Evolutionary conservation across 2,113 vertebrate species (phyloP), one percentile per base, ranked within the genome.

Genomic region (Phaethon lepturus): DNA sequence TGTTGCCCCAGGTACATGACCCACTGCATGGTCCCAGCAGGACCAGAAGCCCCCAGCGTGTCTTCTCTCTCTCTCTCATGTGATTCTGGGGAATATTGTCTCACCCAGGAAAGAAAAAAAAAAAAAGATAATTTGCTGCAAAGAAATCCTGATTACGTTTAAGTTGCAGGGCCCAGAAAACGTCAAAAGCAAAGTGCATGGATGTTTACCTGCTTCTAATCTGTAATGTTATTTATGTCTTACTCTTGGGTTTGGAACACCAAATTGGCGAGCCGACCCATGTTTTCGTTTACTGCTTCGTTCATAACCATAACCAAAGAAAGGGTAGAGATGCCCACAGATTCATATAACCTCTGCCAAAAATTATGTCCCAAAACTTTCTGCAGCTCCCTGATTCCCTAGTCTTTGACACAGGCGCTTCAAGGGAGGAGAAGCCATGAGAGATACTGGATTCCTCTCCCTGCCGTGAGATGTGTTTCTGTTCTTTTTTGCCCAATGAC

Each of bases 201-300:
- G 28, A n/a, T 71, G 11, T 73, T 89, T 86, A 63, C 28, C n/a
- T 84, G 10, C 47, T 84, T 95, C 42, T 69, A 35, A 18, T 45
- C 38, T 77, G 28, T 71, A 40, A 42, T 0, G 2, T 16, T 87
- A 35, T 74, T 92, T 62, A 35, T 2, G 8, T 29, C 28, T 67
- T n/a, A 47, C 58, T 56, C 68, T 74, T 67, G 38, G 33, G 16
- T 64, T 81, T 40, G 23, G 60, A 95, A 87, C 11, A 77, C 15
- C 38, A 87, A 75, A 38, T 1, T 40, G 44, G 10, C 0, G 0
- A 88, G 28, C 35, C 60, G 55, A 22, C 63, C 50, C 19, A 5
- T 47, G 42, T 52, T 81, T 89, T 75, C 10, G 6, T 78, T 56
- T 38, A 26, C 18, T 3, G 0, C 25, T 69, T 73, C 9, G 2